Evolutionary conservation across 2,888 invertebrate genomes (phyloP).

Genomic region (Griposia aprilina): DNA sequence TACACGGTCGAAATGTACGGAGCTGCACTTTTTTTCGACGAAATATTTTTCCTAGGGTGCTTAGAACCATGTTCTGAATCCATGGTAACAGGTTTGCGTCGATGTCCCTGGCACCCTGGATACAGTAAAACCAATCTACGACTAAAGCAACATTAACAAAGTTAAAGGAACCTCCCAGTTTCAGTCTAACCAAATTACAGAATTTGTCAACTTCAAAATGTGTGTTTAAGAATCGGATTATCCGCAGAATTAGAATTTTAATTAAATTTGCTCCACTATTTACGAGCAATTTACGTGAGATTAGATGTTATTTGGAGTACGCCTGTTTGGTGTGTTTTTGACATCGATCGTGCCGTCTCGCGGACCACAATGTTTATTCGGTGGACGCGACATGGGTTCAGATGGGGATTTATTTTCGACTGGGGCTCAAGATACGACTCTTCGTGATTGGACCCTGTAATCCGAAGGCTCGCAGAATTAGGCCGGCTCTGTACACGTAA

Average conservation of each 20-base stretch:
- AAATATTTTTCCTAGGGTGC: too few relatives aligned
- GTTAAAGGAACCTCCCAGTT: conserved; percentile 21
- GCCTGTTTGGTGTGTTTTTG: conserved; percentile 78
- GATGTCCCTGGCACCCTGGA: too few relatives aligned
- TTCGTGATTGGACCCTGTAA: conserved; percentile 80
- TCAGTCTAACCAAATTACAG: conserved; percentile 37
- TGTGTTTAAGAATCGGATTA: conserved; percentile 69
- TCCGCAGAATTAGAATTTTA: conserved; percentile 73
- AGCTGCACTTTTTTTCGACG: too few relatives aligned
- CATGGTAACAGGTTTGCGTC: too few relatives aligned
- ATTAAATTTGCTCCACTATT: conserved; percentile 75
- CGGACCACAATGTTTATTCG: conserved; percentile 83
- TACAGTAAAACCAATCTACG: neutral
- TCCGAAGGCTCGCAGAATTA: conserved; percentile 71
- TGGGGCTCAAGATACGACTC: conserved; percentile 79
- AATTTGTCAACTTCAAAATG: conserved; percentile 58
- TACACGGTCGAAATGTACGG: too few relatives aligned
- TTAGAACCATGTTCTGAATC: too few relatives aligned
- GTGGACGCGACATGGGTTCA: conserved; percentile 78
- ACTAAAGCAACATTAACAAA: conserved; percentile 5
- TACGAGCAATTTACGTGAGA: conserved; percentile 77
- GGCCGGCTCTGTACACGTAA: conserved; percentile 60
- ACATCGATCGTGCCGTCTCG: conserved; percentile 77
- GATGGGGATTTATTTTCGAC: conserved; percentile 83
- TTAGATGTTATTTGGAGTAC: conserved; percentile 75